A percentile compares a stretch with the other conserved stretches of the same genome.
phyloP scores from a whole-genome alignment of 2,888 invertebrate genomes.

The Yponomeuta cagnagella region DNA sequence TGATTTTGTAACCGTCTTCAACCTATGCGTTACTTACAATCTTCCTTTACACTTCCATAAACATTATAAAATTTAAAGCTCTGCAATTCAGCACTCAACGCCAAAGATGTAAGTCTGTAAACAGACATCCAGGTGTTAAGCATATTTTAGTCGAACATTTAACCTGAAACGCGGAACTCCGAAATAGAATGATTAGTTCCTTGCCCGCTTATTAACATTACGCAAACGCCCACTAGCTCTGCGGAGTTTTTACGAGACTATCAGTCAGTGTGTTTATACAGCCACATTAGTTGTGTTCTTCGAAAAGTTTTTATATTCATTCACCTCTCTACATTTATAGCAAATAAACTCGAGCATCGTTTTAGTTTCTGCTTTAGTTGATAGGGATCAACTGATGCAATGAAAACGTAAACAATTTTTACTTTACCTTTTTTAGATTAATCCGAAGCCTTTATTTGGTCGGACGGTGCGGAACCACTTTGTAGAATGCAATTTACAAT shows the following conservation, averaged over 20 bases:
- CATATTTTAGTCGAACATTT: background rate
- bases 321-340: background rate
- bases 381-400: background rate
- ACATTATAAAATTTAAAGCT: background rate
- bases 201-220: background rate
- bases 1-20: background rate
- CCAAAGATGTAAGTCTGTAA: background rate
- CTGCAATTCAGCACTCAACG: background rate
- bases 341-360: background rate
- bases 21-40: background rate
- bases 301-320: background rate
- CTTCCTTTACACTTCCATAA: too few relatives aligned
- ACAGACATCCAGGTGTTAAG: background rate
- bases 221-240: background rate
- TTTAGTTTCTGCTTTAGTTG: background rate
- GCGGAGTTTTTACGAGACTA: background rate
- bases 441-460: slow-evolving; percentile 35
- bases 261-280: slow-evolving; percentile 3
- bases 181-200: slow-evolving; percentile 3
- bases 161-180: background rate
- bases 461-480: slow-evolving; percentile 46
- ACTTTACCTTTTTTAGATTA: slow-evolving; percentile 8
- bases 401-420: background rate
- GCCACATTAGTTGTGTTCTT: background rate
- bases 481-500: slow-evolving; percentile 74